Percentiles rank a stretch among this genome's conserved stretches.
phyloP scores from a whole-genome alignment of 2,888 invertebrate species.

The Tenodera sinensis region DNA sequence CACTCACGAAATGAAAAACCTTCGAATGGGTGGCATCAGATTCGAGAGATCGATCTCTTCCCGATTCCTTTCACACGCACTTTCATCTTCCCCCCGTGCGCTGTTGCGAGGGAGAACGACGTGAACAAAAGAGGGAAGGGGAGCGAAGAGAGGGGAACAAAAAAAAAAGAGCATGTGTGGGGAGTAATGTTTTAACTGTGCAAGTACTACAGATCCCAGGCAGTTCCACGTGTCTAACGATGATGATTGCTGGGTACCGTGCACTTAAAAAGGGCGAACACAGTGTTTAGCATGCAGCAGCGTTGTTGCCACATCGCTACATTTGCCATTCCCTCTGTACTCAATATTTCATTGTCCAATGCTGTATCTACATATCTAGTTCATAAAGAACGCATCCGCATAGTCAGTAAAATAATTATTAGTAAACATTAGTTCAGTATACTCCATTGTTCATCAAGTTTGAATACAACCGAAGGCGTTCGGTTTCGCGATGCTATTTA shows the following conservation, averaged over 20 bases:
- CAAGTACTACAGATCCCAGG: background rate
- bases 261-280: background rate
- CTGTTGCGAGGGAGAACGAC: background rate
- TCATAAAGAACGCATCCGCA: too few species aligned
- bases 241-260: background rate
- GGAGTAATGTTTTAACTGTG: background rate
- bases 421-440: too few species aligned
- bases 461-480: too few species aligned
- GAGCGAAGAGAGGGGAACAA: background rate
- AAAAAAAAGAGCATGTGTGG: background rate
- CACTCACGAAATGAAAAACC: background rate
- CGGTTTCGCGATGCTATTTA: too few species aligned
- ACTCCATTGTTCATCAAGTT: too few species aligned
- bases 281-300: background rate
- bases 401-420: too few species aligned
- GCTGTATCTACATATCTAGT: too few species aligned
- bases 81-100: background rate
- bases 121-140: background rate
- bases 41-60: background rate
- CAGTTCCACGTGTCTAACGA: background rate
- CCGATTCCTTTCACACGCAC: background rate
- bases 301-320: background rate
- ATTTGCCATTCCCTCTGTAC: too few species aligned
- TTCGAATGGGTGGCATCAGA: background rate
- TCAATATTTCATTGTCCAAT: too few species aligned